Evolutionary conservation across 1,140 invertebrate genomes (phyloP).

Genomic region (Whitmania pigra): DNA sequence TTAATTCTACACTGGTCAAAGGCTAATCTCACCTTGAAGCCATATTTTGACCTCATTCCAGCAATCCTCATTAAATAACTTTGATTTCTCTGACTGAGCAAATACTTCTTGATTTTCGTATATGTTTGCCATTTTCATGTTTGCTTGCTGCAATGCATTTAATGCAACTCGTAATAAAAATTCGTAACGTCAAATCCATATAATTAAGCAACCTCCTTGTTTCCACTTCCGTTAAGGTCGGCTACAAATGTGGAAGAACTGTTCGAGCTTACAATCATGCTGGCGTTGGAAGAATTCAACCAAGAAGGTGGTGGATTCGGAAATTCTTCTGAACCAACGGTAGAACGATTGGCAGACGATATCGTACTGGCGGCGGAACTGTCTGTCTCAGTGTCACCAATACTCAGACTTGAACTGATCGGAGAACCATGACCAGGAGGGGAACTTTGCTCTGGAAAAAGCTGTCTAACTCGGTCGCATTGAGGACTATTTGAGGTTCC

Average conservation of each 20-base stretch:
- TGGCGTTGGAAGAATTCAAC: not conserved
- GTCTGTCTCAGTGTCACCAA: not conserved
- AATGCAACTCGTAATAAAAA: not conserved
- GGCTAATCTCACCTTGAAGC: conserved; percentile 11
- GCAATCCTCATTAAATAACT: conserved; percentile 3
- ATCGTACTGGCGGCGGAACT: not conserved
- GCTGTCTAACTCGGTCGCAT: conserved; percentile 7
- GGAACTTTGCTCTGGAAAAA: not conserved
- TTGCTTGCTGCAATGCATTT: not conserved
- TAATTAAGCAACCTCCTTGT: not conserved
- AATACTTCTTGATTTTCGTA: conserved; percentile 11
- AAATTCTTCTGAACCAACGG: not conserved
- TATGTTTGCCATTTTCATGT: not conserved
- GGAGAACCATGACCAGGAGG: not conserved
- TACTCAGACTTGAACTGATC: not conserved
- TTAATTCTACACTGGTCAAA: not conserved
- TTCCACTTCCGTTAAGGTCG: not conserved
- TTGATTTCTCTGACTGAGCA: conserved; percentile 2
- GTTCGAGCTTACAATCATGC: not conserved
- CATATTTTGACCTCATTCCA: conserved; percentile 13
- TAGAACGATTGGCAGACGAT: conserved; percentile 8
- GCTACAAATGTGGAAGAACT: conserved; percentile 1
- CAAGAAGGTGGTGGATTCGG: not conserved
- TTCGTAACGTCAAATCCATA: not conserved
- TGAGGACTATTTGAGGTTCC: not conserved